These are phyloP conservation scores for Mythimna albipuncta DNA, from an alignment of 2,888 invertebrate species.

Conservation along the genomic window DNA sequence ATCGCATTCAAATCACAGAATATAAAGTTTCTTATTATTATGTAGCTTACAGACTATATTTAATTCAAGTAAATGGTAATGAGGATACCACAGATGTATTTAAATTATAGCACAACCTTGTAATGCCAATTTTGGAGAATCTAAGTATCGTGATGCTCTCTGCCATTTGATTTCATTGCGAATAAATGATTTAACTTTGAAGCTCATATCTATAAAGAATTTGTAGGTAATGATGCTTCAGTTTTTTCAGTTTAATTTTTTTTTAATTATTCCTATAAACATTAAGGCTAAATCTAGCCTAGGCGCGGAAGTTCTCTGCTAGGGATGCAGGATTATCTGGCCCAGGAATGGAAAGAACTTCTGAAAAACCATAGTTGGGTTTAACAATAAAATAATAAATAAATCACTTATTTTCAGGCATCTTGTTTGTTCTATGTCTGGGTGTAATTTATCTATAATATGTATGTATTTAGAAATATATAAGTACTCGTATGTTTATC, in stretches of 20 bases:
- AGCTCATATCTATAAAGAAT: background rate
- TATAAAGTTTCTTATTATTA: background rate
- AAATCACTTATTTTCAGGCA: too few relatives aligned
- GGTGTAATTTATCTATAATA: too few relatives aligned
- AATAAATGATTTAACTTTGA: slow-evolving; percentile 31
- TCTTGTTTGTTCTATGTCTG: too few relatives aligned
- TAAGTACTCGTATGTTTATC: too few relatives aligned
- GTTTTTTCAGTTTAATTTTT: too few relatives aligned
- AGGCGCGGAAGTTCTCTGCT: too few relatives aligned
- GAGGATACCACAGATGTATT: slow-evolving; percentile 12
- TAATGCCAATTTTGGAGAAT: slow-evolving; percentile 12
- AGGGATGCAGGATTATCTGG: too few relatives aligned
- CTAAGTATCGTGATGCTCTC: slow-evolving; percentile 15
- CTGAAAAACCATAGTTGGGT: too few relatives aligned
- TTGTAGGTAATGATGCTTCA: background rate
- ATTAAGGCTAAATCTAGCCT: too few relatives aligned
- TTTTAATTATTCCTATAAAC: background rate
- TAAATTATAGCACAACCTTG: slow-evolving; percentile 29
- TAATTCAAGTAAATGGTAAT: slow-evolving; percentile 20
- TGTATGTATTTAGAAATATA: too few relatives aligned
- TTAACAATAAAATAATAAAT: too few relatives aligned
- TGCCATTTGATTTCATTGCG: slow-evolving; percentile 18
- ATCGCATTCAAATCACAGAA: background rate
- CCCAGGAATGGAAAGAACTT: too few relatives aligned
- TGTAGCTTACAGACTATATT: slow-evolving; percentile 1